Evolutionary conservation across 2,888 invertebrate species (phyloP).

Genomic region (Leptinotarsa tumamoca): DNA sequence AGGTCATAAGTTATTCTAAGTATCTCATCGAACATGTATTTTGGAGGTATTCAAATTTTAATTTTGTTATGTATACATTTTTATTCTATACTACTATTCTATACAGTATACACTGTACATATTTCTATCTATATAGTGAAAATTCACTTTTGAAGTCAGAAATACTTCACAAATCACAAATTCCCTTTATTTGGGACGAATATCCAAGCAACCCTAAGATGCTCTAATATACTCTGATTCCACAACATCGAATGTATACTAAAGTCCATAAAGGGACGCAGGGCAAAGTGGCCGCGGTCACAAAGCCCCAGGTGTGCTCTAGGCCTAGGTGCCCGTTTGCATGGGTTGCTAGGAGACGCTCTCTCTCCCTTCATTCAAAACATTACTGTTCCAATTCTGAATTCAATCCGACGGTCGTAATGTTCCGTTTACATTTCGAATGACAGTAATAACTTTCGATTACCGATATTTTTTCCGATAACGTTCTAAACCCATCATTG

Average conservation of each 20-base stretch:
- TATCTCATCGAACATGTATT: too few species aligned
- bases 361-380: conserved; percentile 40
- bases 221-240: conserved; percentile 32
- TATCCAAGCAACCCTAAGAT: conserved; percentile 27
- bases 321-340: conserved; percentile 57
- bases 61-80: too few species aligned
- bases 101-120: too few species aligned
- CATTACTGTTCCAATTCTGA: conserved; percentile 22
- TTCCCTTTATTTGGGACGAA: neutral
- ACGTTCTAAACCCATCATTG: neutral
- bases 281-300: conserved; percentile 23
- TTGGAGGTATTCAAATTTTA: too few species aligned
- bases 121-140: too few species aligned
- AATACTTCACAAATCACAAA: neutral
- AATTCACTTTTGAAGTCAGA: neutral
- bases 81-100: too few species aligned
- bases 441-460: neutral
- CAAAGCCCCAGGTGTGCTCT: conserved; percentile 41
- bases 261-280: conserved; percentile 36
- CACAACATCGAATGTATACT: conserved; percentile 31
- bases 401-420: conserved; percentile 20
- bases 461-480: neutral
- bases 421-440: neutral
- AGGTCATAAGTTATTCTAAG: too few species aligned
- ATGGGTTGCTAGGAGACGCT: conserved; percentile 59